These are phyloP conservation scores for Calidris pugnax DNA, from an alignment of 2,113 vertebrate species.

Conservation along the genomic window DNA sequence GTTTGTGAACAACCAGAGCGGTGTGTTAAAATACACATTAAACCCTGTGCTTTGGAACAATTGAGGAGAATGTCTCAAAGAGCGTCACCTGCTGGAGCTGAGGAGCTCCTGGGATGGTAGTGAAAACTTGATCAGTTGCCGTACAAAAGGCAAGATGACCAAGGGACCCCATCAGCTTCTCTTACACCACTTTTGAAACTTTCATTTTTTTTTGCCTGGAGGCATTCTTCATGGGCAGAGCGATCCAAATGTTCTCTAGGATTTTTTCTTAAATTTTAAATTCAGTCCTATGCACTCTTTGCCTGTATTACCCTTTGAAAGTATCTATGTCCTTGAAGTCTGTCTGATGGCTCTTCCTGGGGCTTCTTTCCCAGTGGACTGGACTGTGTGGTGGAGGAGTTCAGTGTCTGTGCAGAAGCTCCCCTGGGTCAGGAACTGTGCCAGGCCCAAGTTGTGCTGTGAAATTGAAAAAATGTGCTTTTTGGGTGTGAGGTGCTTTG, in stretches of 20 bases:
- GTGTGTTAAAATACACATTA: neutral
- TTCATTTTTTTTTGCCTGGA: neutral
- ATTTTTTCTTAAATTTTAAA: neutral
- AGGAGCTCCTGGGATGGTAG: neutral
- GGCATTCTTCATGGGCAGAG: neutral
- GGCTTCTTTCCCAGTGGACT: neutral
- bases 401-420: neutral
- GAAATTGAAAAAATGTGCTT: neutral
- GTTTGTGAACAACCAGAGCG: neutral
- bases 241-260: neutral
- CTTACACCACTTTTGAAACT: neutral
- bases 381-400: neutral
- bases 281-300: neutral
- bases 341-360: neutral
- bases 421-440: neutral
- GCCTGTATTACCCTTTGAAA: neutral
- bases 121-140: neutral
- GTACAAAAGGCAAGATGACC: neutral
- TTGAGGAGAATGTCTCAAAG: too few species aligned
- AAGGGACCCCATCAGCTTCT: neutral
- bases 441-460: neutral
- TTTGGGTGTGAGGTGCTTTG: rapidly evolving
- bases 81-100: neutral
- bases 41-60: neutral
- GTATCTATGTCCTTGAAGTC: neutral